phyloP scores from a whole-genome alignment of 2,113 vertebrate species.

The Lampris incognitus region DNA sequence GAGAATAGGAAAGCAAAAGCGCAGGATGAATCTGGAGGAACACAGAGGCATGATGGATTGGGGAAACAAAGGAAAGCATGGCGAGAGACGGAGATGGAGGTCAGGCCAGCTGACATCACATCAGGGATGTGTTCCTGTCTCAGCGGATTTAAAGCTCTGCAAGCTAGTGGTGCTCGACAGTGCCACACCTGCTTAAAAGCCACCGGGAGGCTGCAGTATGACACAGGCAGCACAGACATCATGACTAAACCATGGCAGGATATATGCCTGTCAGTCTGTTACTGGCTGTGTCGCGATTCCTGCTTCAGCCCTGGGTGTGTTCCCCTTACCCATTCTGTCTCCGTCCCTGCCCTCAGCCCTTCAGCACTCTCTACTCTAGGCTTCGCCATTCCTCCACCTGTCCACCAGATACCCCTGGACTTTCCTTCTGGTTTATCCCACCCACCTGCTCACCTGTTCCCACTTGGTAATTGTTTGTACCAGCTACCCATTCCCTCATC shows the following conservation, averaged over 20 bases:
- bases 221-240: slow-evolving; percentile 6
- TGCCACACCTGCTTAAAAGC: slow-evolving; percentile 46
- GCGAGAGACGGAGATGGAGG: slow-evolving; percentile 43
- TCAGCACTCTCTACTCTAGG: too few relatives aligned
- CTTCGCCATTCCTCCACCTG: too few relatives aligned
- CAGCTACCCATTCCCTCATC: too few relatives aligned
- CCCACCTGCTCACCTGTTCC: too few relatives aligned
- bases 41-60: background rate
- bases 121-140: slow-evolving; percentile 30
- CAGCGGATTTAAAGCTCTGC: slow-evolving; percentile 21
- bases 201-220: slow-evolving; percentile 3
- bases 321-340: too few relatives aligned
- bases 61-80: slow-evolving; percentile 29
- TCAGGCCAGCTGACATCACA: slow-evolving; percentile 56
- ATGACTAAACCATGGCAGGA: slow-evolving; percentile 28
- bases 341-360: too few relatives aligned
- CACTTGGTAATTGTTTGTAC: too few relatives aligned
- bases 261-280: slow-evolving; percentile 30
- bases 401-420: too few relatives aligned
- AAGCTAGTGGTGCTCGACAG: background rate
- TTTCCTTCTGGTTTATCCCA: too few relatives aligned
- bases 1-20: slow-evolving; percentile 3
- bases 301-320: too few relatives aligned
- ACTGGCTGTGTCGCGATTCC: background rate
- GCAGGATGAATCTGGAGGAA: slow-evolving; percentile 8